Percentiles rank a stretch among this genome's conserved stretches.
Evolutionary conservation across 2,888 invertebrate genomes (phyloP).

Genomic region (Cylloceria caligata): DNA sequence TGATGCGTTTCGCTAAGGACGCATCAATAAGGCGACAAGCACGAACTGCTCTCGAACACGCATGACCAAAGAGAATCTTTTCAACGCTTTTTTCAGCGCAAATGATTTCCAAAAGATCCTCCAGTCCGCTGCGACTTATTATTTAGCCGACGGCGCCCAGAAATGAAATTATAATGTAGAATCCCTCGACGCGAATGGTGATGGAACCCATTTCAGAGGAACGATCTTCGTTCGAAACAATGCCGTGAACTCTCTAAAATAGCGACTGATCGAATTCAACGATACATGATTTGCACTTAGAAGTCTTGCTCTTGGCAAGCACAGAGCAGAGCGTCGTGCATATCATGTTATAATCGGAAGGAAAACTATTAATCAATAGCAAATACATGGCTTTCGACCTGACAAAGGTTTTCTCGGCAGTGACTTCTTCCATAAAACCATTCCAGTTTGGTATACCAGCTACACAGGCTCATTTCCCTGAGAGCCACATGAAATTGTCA

Average conservation of each 20-base stretch:
- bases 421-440: constrained; percentile 77
- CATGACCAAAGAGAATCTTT: constrained; percentile 74
- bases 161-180: constrained; percentile 23
- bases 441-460: constrained; percentile 75
- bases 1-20: constrained; percentile 62
- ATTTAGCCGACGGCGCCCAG: background rate
- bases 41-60: no score
- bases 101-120: constrained; percentile 70
- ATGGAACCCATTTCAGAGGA: no score
- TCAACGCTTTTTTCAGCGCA: constrained; percentile 72
- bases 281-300: constrained; percentile 46
- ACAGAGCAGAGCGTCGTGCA: constrained; percentile 57
- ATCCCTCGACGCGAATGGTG: no score
- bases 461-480: no score
- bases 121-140: constrained; percentile 40
- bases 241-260: no score
- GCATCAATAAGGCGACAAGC: constrained; percentile 69
- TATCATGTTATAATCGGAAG: no score
- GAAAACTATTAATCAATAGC: constrained; percentile 64
- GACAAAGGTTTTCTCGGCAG: constrained; percentile 69
- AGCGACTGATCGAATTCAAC: no score
- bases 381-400: constrained; percentile 65
- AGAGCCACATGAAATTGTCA: no score
- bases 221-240: no score
- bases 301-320: constrained; percentile 47